These are phyloP conservation scores for Sarcoramphus papa DNA, from an alignment of 2,797 vertebrate genomes.

Conservation along the genomic window DNA sequence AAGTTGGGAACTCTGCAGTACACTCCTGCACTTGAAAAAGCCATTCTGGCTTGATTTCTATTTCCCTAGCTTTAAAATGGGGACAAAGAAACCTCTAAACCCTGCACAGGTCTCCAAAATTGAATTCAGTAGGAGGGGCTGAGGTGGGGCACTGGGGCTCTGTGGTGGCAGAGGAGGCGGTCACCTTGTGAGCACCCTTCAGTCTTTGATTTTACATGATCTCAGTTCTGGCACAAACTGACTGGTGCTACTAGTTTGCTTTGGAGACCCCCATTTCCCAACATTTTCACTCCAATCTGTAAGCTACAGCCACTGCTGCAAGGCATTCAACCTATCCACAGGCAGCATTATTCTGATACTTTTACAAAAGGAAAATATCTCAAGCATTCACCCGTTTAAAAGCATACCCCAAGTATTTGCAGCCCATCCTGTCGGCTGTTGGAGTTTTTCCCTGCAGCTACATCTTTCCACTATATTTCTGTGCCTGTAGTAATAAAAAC, in stretches of 20 bases:
- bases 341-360: not conserved
- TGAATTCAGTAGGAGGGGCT: not conserved
- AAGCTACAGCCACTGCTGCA: not conserved
- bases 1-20: not conserved
- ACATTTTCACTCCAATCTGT: not conserved
- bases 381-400: not conserved
- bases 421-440: not conserved
- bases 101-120: not conserved
- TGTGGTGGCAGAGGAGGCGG: not conserved
- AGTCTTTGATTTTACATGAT: not conserved
- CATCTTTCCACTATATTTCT: not conserved
- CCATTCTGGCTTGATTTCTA: not conserved
- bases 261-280: not conserved
- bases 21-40: not conserved
- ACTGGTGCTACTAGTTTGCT: not conserved
- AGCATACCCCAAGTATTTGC: not conserved
- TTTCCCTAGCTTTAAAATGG: not conserved
- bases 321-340: not conserved
- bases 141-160: not conserved
- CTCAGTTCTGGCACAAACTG: not conserved
- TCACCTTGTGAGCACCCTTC: not conserved
- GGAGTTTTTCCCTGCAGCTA: not conserved
- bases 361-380: not conserved
- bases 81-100: not conserved
- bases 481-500: constrained; percentile 22